Conservation (phyloP, 2,797 vertebrate species). For the Chelmon rostratus region DNA sequence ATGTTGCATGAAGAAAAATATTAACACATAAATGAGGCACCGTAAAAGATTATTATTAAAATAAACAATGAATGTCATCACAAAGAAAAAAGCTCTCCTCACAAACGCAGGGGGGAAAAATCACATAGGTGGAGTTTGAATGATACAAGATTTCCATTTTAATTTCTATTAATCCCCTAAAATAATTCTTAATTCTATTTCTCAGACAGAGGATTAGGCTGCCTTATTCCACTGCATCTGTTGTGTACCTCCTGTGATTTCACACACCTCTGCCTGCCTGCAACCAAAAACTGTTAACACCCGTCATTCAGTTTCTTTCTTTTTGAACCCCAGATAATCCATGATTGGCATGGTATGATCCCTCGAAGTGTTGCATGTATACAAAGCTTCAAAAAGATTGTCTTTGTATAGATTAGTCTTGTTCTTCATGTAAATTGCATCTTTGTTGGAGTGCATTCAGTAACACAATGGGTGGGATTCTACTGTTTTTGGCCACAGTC, state of each 20-base stretch:
- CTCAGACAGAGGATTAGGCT: slow-evolving; percentile 61
- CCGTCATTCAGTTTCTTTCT: slow-evolving; percentile 37
- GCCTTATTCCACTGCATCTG: slow-evolving; percentile 52
- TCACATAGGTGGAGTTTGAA: slow-evolving; percentile 8
- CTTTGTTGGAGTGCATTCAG: slow-evolving; percentile 19
- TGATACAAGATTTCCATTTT: slow-evolving; percentile 53
- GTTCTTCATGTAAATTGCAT: slow-evolving; percentile 53
- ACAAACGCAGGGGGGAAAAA: neutral
- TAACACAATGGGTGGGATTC: slow-evolving; percentile 24
- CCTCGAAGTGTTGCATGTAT: slow-evolving; percentile 43
- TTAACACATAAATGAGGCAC: neutral
- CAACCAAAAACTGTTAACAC: slow-evolving; percentile 30
- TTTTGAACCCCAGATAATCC: slow-evolving; percentile 68
- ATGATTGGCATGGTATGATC: slow-evolving; percentile 59
- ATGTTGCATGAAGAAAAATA: neutral
- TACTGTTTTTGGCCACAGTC: slow-evolving; percentile 23
- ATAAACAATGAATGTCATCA: neutral
- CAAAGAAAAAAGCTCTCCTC: neutral
- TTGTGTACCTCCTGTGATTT: slow-evolving; percentile 52
- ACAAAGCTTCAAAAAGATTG: slow-evolving; percentile 41
- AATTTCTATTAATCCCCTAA: slow-evolving; percentile 58
- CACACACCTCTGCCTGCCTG: slow-evolving; percentile 40
- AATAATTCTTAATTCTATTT: slow-evolving; percentile 56
- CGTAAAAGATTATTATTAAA: neutral
- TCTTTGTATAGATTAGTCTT: slow-evolving; percentile 39